Evolutionary conservation across 2,113 vertebrate species (phyloP), one percentile per base, ranked within the genome.

Genomic region (Heloderma charlesbogerti): DNA sequence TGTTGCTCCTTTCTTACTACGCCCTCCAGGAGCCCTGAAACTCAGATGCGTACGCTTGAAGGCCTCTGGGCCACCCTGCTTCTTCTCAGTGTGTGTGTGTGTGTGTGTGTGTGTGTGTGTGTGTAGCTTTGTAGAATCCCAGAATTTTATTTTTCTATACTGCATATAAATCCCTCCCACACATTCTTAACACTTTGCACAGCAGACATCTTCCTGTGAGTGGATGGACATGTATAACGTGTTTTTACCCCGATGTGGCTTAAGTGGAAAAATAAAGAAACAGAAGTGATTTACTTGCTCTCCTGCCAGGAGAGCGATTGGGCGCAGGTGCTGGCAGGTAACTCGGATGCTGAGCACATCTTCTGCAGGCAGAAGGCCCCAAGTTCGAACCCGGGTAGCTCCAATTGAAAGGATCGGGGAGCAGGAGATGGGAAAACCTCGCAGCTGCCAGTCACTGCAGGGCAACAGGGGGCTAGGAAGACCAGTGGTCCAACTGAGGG

Each of bases 81-180:
- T 34, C 20, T 45, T 48, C 7, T 22, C 2, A 22, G 3, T 51
- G 1, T 45, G 9, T 31, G 20, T 22, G 18, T 8, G 48, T 51
- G 48, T 51, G 48, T 51, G 48, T 51, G 48, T 51, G 48, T 51
- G 48, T 51, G 8, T 51, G 1, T 51, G 1, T 45, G 4, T 31
- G 12, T 22, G 9, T 48, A 4, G 9, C 18, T 79, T 60, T 78
- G 10, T 63, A 4, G 40, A n/a, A 43, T 9, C 72, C 54, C 86
- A 20, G 48, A 67, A 34, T 45, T 88, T 79, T 80, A 88, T 88
- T 88, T 88, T 67, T 88, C 27, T 67, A 48, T 88, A n/a, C 37
- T 15, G 16, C 22, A 1, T 79, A 31, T 66, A 63, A 87, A 22
- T 0, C 10, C 31, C 8, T 25, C 29, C 0, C 15, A 10, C 20